Evolutionary conservation across 2,888 invertebrate genomes (phyloP), one percentile per base, ranked within the genome.

Genomic region (Scaptodrosophila latifasciaeformis): DNA sequence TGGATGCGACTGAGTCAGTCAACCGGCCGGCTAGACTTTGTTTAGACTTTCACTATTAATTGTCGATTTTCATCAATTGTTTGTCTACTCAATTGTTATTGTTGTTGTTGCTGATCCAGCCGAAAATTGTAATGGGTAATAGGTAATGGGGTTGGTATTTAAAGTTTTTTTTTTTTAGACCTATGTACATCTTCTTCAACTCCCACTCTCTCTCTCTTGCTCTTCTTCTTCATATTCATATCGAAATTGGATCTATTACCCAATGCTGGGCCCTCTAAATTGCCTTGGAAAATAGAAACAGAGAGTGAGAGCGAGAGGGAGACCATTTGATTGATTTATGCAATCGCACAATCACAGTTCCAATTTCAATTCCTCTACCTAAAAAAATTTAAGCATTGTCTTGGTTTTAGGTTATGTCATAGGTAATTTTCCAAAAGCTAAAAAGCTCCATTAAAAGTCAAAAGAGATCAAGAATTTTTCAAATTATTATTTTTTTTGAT

Each of bases 241-340:
- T 75, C 78, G 81, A 77, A 75, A 80, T 74, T 77, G 78, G 70
- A 80, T 80, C 75, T 80, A 76, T 75, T 75, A 77, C 75, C 70
- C 75, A 76, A 76, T 76, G 71, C n/a, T n/a, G n/a, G n/a, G n/a
- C n/a, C n/a, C n/a, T n/a, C n/a, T n/a, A n/a, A n/a, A n/a, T n/a
- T n/a, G n/a, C n/a, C n/a, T n/a, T n/a, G n/a, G n/a, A n/a, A 42
- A 47, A 35, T 47, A 35, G 37, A n/a, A 15, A 17, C 29, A 18
- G 19, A 29, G 10, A 17, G 17, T 18, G 27, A 7, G 47, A 43
- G 42, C 57, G 56, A 76, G 76, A 77, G 68, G 65, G 75, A 70
- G 81, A 78, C 75, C 78, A 77, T 77, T 80, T 76, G 75, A 76
- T 76, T 76, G 75, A 76, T 76, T 76, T 80, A 76, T 80, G 75